These are phyloP conservation scores for Xenopus laevis DNA, from an alignment of 2,113 vertebrate genomes.

Conservation along the genomic window DNA sequence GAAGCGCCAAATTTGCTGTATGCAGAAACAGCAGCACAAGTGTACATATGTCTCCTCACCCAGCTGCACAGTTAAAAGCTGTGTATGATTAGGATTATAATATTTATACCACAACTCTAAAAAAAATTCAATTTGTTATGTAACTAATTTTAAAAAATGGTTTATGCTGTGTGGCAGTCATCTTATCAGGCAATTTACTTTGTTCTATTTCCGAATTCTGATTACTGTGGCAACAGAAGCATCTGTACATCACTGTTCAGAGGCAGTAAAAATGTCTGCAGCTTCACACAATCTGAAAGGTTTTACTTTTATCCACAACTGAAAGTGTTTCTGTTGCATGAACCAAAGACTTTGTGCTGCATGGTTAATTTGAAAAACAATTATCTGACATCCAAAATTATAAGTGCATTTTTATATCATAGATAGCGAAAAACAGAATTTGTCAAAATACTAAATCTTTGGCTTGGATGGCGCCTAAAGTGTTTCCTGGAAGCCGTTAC, in stretches of 20 bases:
- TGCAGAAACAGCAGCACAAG: too few species aligned
- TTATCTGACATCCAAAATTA: constrained; percentile 24
- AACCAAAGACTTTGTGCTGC: constrained; percentile 8
- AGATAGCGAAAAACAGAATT: constrained; percentile 34
- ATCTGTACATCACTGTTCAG: background rate
- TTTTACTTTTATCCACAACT: background rate
- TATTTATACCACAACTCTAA: too few species aligned
- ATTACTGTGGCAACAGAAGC: background rate
- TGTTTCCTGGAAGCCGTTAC: constrained; percentile 26
- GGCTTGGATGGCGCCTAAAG: constrained; percentile 41
- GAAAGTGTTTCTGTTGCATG: background rate
- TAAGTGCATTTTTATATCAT: constrained; percentile 21
- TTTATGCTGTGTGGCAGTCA: too few species aligned
- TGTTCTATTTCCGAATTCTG: too few species aligned
- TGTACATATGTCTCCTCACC: too few species aligned
- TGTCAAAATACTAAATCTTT: constrained; percentile 37
- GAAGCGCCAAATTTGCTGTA: too few species aligned
- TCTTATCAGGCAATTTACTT: too few species aligned
- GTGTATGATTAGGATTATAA: too few species aligned
- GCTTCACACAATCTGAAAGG: background rate
- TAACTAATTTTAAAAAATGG: too few species aligned
- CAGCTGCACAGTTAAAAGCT: too few species aligned
- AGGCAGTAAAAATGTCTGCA: background rate
- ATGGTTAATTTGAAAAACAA: constrained; percentile 13
- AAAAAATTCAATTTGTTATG: too few species aligned